These are phyloP conservation scores for Triplophysa rosa DNA, from an alignment of 2,113 vertebrate genomes.

Conservation along the genomic window DNA sequence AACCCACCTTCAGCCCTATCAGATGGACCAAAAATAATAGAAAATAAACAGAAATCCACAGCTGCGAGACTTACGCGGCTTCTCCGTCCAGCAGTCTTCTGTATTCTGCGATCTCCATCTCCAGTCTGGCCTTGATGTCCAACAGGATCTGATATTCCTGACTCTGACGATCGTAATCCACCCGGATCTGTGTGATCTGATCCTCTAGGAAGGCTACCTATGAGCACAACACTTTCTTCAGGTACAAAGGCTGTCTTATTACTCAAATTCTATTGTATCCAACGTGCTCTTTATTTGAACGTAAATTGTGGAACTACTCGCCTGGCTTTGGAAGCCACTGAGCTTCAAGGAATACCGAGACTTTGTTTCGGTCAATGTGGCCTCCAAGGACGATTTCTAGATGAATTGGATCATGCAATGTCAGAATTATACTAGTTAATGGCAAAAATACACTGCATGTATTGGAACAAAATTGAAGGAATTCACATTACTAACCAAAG, in stretches of 20 bases:
- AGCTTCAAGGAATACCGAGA: conserved; percentile 72
- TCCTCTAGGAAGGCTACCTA: conserved; percentile 67
- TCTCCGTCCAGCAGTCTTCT: conserved; percentile 77
- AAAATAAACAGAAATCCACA: not conserved
- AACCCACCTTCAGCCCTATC: not conserved
- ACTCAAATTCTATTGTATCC: too few species aligned
- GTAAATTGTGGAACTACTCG: conserved; percentile 36
- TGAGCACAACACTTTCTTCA: not conserved
- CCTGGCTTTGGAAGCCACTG: conserved; percentile 69
- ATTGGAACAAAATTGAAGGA: not conserved
- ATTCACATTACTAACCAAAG: conserved; percentile 72
- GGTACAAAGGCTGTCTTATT: not conserved
- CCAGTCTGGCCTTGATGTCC: conserved; percentile 79
- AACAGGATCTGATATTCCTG: conserved; percentile 76
- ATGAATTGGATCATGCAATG: not conserved
- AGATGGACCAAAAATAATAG: not conserved
- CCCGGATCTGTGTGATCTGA: conserved; percentile 76
- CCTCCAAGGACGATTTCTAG: conserved; percentile 81
- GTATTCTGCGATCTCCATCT: conserved; percentile 85
- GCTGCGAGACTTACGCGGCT: conserved; percentile 47
- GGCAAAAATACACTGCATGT: too few species aligned
- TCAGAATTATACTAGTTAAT: not conserved
- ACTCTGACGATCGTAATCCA: conserved; percentile 75
- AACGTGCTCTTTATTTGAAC: not conserved
- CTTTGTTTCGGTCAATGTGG: conserved; percentile 70